Evolutionary conservation across 2,797 vertebrate species (phyloP).

Genomic region (Alca torda): DNA sequence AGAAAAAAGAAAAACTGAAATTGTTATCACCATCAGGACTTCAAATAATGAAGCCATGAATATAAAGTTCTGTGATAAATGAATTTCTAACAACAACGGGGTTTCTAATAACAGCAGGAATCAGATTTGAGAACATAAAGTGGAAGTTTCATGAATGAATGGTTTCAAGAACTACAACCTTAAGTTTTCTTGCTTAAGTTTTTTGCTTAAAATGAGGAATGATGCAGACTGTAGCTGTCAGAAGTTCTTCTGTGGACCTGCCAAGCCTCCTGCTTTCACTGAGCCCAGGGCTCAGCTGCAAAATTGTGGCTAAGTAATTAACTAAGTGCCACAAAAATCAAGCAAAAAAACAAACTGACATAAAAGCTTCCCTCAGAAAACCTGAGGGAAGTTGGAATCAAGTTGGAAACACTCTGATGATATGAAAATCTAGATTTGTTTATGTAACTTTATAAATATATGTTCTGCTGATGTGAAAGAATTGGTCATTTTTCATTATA

Average conservation of each 20-base stretch:
- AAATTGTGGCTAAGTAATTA: neutral
- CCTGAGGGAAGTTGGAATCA: neutral
- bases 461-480: neutral
- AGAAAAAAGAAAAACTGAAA: conserved; percentile 46
- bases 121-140: conserved; percentile 23
- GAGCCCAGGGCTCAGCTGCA: neutral
- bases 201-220: neutral
- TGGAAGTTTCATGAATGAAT: neutral
- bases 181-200: neutral
- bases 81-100: conserved; percentile 12
- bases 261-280: neutral
- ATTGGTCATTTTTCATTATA: neutral
- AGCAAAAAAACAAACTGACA: neutral
- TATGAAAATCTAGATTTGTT: neutral
- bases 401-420: neutral
- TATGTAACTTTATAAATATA: neutral
- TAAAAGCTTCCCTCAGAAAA: neutral
- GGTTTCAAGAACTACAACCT: neutral
- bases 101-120: conserved; percentile 38
- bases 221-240: neutral
- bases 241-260: neutral
- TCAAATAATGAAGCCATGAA: conserved; percentile 49
- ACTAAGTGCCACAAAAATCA: neutral
- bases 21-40: conserved; percentile 24
- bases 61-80: conserved; percentile 54